Base-by-base conservation (phyloP, 2,888 invertebrate genomes). In the Saturnia japonica region DNA sequence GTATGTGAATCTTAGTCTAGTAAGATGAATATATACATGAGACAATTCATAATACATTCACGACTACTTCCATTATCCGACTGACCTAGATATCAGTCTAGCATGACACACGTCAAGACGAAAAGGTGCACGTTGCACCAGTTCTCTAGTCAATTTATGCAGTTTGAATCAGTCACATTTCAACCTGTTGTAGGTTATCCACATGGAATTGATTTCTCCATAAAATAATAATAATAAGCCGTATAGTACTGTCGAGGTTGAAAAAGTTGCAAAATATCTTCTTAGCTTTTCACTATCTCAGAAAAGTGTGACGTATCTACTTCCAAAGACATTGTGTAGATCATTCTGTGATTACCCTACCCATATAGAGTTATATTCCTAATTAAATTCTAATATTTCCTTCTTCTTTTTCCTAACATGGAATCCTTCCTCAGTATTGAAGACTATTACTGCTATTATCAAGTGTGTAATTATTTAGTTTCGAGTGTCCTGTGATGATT, bases 11-110 rank as follows among this genome's bases (percentile, higher is more conserved):
- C 0, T 34, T 9, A 40, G 34, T 16, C 34, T 12, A 64, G 8
- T 19, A 64, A n/a, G 12, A 64, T 40, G 40, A 40, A 40, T 64
- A n/a, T 16, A 40, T 64, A 64, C 40, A 64, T 64, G 40, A 64
- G 64, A 6, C 40, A 11, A 64, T 19, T 16, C 64, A n/a, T 34
- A 14, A n/a, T 64, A 40, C 40, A 40, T 64, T 40, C 25, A 14
- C 34, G 40, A 40, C 64, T 40, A 40, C 40, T n/a, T 64, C 64
- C 64, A 64, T 64, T 64, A 64, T 40, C 64, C 64, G 40, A 64
- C 12, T 9, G 64, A 64, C 64, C 64, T 64, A 64, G n/a, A 64
- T 64, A 64, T n/a, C 64, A n/a, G 40, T 40, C 19, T 40, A 51
- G 67, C 42, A 57, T 67, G 28, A 34, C 47, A 34, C 14, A 34